Evolutionary conservation across 1,140 invertebrate genomes (phyloP), one percentile per base, ranked within the genome.

Genomic region (Sarcophaga peregrina): DNA sequence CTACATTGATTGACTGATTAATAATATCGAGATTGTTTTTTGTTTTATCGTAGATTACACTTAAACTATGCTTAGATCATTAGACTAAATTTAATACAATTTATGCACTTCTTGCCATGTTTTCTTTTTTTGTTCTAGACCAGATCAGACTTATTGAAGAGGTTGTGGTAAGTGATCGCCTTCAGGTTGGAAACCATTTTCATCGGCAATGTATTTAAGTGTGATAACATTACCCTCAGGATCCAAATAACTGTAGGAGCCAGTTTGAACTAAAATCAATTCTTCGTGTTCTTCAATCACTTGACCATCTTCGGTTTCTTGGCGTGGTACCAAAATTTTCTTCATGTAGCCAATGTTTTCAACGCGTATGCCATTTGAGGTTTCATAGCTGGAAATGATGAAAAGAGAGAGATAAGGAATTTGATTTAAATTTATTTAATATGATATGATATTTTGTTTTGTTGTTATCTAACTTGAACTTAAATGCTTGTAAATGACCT

Each of bases 151-250:
- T 37, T 89, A 90, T 86, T 85, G 92, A 91, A 85, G 91, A 88
- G 81, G 93, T 92, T 84, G 94, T 91, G 94, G 94, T 48, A 95
- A 87, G 91, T 94, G 94, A 72, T 93, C 93, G 3, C 89, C 89
- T 74, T 90, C 84, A 8, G 89, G 90, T 83, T 90, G 90, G 85
- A 90, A 90, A 47, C 94, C 94, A 85, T 95, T 95, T 86, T 96
- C 94, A 86, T 96, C 95, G 80, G 95, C 95, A 48, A 94, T 93
- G 86, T 96, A 96, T 6, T 93, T 92, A 13, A 96, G 89, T 2
- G 92, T 91, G 68, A 96, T 94, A 8, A 93, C 91, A 48, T 94
- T 92, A 15, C 95, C 95, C 80, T 96, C 95, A 15, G 95, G 94
- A 74, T 95, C 93, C 8, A 94, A 94, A 90, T 96, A 95, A 13